Base-by-base conservation (phyloP, 1,140 invertebrate species). In the Riptortus pedestris region DNA sequence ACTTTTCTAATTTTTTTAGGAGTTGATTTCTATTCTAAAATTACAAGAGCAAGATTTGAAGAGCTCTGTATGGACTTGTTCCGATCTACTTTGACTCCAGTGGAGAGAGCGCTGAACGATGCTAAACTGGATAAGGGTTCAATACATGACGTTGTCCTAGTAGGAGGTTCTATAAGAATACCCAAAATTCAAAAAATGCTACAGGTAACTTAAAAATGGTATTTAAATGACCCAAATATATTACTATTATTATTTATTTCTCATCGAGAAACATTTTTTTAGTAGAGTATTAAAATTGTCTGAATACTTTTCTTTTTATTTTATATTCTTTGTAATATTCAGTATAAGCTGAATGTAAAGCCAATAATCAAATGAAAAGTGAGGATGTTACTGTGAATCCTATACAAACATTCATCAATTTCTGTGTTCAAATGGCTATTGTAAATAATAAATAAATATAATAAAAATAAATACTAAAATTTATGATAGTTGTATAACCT, bases 61-160 rank as follows among this genome's bases (percentile, higher is more conserved):
- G 91, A 93, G 73, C 74, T 96, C 12, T 89, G 87, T 72, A 84
- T 87, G 67, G 92, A 95, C 77, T 78, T 95, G 33, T 80, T 80
- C 73, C 70, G 78, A 31, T 75, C 74, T 14, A 81, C 79, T 3
- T 69, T 81, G 38, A 73, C 75, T 9, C 79, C 78, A 2, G 79
- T 80, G 0, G 80, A 83, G 68, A 79, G 81, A 70, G 78, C 84
- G n/a, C 72, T 87, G 38, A 73, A 78, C 24, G 84, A 86, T 72
- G 83, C 85, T 38, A 85, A 86, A 71, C 65, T 86, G 63, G 81
- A 85, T 72, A 87, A 86, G 69, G 72, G 74, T 24, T 70, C 74
- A 62, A 83, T 87, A 63, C 77, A 86, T 70, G 85, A 87, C 65
- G 81, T 87, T 45, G 83, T 87, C 1, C 75, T 87, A 47, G 85